Conservation (phyloP, 2,797 vertebrate species). For the Tamandua tetradactyla region DNA sequence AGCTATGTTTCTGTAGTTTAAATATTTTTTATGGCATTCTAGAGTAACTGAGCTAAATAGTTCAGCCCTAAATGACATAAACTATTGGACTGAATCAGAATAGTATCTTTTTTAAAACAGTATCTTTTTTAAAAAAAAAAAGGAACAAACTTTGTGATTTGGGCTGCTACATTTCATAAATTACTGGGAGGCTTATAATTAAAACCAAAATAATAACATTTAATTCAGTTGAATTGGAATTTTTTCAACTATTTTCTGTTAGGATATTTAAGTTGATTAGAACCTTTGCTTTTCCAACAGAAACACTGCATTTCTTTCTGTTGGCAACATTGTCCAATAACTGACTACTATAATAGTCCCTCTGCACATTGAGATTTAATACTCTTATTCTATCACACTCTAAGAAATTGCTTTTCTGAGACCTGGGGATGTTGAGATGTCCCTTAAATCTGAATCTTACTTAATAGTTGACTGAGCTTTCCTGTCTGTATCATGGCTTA, state of each 20-base stretch:
- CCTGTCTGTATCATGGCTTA: slow-evolving; percentile 48
- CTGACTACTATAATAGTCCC: slow-evolving; percentile 64
- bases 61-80: slow-evolving; percentile 17
- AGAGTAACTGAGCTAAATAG: background rate
- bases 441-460: slow-evolving; percentile 68
- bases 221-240: slow-evolving; percentile 50
- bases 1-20: background rate
- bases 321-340: slow-evolving; percentile 65
- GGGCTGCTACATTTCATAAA: background rate
- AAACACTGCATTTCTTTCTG: slow-evolving; percentile 75
- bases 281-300: slow-evolving; percentile 62
- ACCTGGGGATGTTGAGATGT: slow-evolving; percentile 62
- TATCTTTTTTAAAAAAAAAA: slow-evolving; percentile 36
- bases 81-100: slow-evolving; percentile 1
- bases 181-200: slow-evolving; percentile 31
- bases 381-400: slow-evolving; percentile 60
- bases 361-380: slow-evolving; percentile 65
- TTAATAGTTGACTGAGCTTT: slow-evolving; percentile 64
- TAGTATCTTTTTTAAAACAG: background rate
- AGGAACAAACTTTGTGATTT: background rate
- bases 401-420: slow-evolving; percentile 52
- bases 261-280: slow-evolving; percentile 51
- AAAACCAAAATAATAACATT: slow-evolving; percentile 58
- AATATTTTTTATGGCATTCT: slow-evolving; percentile 2
- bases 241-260: slow-evolving; percentile 64